These are phyloP conservation scores for Euthynnus affinis DNA, from an alignment of 2,797 vertebrate species.

Conservation along the genomic window DNA sequence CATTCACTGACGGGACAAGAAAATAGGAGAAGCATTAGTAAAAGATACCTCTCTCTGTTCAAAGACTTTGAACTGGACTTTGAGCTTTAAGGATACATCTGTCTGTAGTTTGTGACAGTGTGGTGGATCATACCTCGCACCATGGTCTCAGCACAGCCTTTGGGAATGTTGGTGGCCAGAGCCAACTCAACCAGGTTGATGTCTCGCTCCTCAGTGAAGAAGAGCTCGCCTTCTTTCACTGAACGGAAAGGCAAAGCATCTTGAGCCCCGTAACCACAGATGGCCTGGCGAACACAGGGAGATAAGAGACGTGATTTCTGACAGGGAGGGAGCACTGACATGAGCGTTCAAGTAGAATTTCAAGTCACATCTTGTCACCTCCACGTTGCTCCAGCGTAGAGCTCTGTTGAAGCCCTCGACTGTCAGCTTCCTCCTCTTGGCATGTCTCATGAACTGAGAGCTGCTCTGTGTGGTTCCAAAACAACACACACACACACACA, in stretches of 20 bases:
- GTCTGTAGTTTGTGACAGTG: rapidly evolving
- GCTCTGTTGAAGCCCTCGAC: conserved; percentile 96
- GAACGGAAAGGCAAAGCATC: conserved; percentile 90
- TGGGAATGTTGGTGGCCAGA: conserved; percentile 93
- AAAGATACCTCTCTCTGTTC: neutral
- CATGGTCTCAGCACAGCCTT: conserved; percentile 92
- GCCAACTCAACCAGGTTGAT: conserved; percentile 94
- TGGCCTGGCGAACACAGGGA: conserved; percentile 75
- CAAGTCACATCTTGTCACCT: conserved; percentile 78
- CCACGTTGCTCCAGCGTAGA: conserved; percentile 94
- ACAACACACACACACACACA: neutral
- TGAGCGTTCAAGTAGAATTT: rapidly evolving
- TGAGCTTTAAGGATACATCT: neutral
- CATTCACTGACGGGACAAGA: conserved; percentile 85
- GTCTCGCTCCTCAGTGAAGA: conserved; percentile 92
- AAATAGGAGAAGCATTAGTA: conserved; percentile 7
- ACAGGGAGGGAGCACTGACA: rapidly evolving
- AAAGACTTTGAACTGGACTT: neutral
- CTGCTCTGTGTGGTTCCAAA: conserved; percentile 86
- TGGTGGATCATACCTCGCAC: conserved; percentile 84
- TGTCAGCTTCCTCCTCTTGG: conserved; percentile 91
- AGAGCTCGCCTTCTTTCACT: conserved; percentile 91
- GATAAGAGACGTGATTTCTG: neutral
- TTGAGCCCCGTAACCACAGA: conserved; percentile 91
- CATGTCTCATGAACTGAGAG: conserved; percentile 95